A percentile compares a stretch with the other conserved stretches of the same genome.
Conservation (phyloP, 1,140 invertebrate genomes). For the Achatina immaculata region DNA sequence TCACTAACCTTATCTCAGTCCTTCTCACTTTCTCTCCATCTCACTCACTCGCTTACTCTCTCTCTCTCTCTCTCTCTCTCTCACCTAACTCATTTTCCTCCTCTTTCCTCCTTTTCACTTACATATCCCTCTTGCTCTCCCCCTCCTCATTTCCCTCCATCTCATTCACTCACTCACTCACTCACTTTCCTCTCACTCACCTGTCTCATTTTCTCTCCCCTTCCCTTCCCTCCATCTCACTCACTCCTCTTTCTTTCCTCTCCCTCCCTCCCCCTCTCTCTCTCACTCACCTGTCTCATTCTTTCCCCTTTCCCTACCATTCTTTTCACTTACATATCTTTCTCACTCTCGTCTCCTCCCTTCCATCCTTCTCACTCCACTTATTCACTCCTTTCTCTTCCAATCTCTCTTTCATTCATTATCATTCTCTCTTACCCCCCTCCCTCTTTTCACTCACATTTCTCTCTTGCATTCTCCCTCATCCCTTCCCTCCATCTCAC, state of each 20-base stretch:
- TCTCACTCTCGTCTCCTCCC: neutral
- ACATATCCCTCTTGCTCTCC: neutral
- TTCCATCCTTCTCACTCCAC: neutral
- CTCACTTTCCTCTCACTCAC: neutral
- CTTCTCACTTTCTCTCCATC: neutral
- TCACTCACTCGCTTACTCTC: neutral
- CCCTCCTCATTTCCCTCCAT: neutral
- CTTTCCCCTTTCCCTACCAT: neutral
- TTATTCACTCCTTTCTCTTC: neutral
- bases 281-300: neutral
- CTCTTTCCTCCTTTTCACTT: neutral
- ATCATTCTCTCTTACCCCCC: neutral
- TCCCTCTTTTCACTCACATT: neutral
- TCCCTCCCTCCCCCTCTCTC: too few species aligned
- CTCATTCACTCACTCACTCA: neutral
- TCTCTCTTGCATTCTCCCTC: neutral
- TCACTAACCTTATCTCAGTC: slow-evolving; percentile 20
- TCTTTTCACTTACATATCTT: neutral
- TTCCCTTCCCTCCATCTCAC: neutral
- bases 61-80: slow-evolving; percentile 11
- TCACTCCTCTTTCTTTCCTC: neutral
- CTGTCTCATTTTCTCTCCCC: neutral
- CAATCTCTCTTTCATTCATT: too few species aligned
- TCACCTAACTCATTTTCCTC: neutral
- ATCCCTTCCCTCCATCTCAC: neutral